phyloP scores from a whole-genome alignment of 2,888 invertebrate genomes.

The Geotrupes spiniger region DNA sequence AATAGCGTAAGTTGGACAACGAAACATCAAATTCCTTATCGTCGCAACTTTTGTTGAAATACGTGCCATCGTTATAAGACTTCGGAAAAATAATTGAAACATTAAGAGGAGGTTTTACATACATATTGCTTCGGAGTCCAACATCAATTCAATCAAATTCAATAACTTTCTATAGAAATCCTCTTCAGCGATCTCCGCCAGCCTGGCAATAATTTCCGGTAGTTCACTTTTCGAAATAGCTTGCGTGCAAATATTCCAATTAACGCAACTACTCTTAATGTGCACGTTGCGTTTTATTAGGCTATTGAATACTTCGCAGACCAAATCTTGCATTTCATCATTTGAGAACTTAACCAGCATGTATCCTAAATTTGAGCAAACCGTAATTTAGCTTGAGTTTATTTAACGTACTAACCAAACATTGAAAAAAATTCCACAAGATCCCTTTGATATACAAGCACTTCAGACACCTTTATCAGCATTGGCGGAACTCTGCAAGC shows the following conservation, averaged over 20 bases:
- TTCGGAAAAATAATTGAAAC: no score
- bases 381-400: constrained; percentile 5
- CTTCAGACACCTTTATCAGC: constrained; percentile 40
- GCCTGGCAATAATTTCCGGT: constrained; percentile 39
- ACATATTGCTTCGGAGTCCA: constrained; percentile 12
- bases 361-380: constrained; percentile 32
- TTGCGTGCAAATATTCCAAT: constrained; percentile 28
- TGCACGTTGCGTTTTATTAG: constrained; percentile 13
- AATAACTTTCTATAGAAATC: constrained; percentile 41
- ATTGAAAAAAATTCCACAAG: constrained; percentile 44
- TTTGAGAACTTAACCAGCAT: constrained; percentile 30
- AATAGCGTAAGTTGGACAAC: no score
- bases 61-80: no score
- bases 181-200: constrained; percentile 37
- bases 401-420: constrained; percentile 35
- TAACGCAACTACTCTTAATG: constrained; percentile 8
- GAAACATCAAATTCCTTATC: no score
- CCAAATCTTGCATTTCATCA: constrained; percentile 13
- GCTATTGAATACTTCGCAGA: constrained; percentile 10
- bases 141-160: constrained; percentile 30
- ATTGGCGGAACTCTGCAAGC: constrained; percentile 40
- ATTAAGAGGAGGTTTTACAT: background rate
- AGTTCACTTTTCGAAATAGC: constrained; percentile 44
- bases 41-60: no score
- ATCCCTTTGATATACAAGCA: constrained; percentile 28